phyloP scores from a whole-genome alignment of 2,888 invertebrate species.

The Andrena flavipes region DNA sequence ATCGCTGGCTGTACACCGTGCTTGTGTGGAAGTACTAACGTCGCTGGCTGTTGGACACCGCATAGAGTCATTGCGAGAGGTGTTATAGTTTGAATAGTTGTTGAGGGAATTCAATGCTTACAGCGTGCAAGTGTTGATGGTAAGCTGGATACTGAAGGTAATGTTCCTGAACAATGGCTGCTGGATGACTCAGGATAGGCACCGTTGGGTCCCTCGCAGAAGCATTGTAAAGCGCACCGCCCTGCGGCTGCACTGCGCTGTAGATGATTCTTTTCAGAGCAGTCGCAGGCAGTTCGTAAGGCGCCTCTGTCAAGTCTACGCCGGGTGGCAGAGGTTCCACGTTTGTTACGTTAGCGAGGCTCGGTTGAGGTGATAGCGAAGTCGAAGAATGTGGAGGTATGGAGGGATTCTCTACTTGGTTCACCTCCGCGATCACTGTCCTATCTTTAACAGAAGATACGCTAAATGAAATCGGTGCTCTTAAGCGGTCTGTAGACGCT shows the following conservation, averaged over 20 bases:
- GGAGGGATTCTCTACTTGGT: constrained; percentile 50
- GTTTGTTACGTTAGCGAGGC: constrained; percentile 70
- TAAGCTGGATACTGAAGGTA: constrained; percentile 82
- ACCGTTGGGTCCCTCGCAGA: constrained; percentile 79
- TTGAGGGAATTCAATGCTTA: constrained; percentile 58
- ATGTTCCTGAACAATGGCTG: constrained; percentile 80
- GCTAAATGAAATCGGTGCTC: neutral
- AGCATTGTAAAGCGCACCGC: constrained; percentile 80
- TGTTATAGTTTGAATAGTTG: too few relatives aligned
- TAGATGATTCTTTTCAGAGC: constrained; percentile 78
- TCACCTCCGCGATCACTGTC: constrained; percentile 21
- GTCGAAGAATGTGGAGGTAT: constrained; percentile 66
- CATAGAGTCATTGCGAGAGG: neutral
- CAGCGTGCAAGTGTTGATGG: constrained; percentile 81
- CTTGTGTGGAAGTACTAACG: constrained; percentile 80
- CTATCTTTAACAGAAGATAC: constrained; percentile 6
- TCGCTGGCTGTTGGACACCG: constrained; percentile 74
- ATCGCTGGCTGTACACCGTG: constrained; percentile 79
- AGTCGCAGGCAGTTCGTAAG: constrained; percentile 76
- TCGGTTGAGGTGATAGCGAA: constrained; percentile 72
- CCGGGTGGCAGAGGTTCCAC: constrained; percentile 86
- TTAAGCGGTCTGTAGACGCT: too few relatives aligned
- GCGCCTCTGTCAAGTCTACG: constrained; percentile 85
- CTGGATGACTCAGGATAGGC: constrained; percentile 75
- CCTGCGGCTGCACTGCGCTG: constrained; percentile 77